These are phyloP conservation scores for Phrynosoma platyrhinos DNA, from an alignment of 2,113 vertebrate species.

Conservation along the genomic window DNA sequence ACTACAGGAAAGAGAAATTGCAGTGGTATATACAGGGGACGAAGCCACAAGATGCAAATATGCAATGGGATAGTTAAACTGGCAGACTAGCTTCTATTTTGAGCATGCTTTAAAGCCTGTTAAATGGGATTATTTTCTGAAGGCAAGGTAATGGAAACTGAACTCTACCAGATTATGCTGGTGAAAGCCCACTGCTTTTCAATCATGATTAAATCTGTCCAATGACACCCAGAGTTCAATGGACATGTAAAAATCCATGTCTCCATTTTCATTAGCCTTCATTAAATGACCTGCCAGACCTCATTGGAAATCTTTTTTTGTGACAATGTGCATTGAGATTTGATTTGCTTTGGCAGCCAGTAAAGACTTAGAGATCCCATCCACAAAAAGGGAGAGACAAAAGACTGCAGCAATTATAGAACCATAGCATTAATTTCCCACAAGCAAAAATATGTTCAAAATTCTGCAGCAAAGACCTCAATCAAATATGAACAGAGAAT, in stretches of 20 bases:
- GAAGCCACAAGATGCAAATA: constrained; percentile 57
- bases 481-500: too few relatives aligned
- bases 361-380: not conserved
- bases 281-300: not conserved
- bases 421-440: too few relatives aligned
- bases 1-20: constrained; percentile 53
- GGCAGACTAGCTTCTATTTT: constrained; percentile 54
- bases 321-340: not conserved
- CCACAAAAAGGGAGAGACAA: not conserved
- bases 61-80: constrained; percentile 51
- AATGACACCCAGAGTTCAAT: not conserved
- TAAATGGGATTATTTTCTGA: constrained; percentile 60
- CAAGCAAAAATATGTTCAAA: too few relatives aligned
- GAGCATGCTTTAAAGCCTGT: not conserved
- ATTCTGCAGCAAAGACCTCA: too few relatives aligned
- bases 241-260: not conserved
- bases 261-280: not conserved
- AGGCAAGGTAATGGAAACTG: not conserved
- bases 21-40: constrained; percentile 11
- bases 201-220: not conserved
- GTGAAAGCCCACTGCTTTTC: not conserved
- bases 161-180: constrained; percentile 46
- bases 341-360: rapidly evolving
- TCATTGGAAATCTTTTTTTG: not conserved
- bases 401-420: too few relatives aligned